Evolutionary conservation across 1,140 invertebrate genomes (phyloP).

Genomic region (Arion vulgaris): DNA sequence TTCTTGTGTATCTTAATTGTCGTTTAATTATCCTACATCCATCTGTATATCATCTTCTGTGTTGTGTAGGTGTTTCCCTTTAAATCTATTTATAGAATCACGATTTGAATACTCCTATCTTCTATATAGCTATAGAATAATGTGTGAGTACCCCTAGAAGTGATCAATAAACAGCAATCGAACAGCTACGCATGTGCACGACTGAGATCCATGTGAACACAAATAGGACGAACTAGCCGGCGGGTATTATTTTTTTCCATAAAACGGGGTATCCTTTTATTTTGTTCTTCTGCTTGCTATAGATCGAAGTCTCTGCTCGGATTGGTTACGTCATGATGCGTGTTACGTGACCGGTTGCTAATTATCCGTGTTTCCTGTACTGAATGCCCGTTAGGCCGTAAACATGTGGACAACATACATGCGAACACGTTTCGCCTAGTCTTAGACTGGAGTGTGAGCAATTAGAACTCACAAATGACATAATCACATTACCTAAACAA

Average conservation of each 20-base stretch:
- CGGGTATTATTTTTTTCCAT: not conserved
- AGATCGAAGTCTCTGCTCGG: not conserved
- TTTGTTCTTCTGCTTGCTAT: not conserved
- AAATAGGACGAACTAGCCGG: not conserved
- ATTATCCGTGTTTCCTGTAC: not conserved
- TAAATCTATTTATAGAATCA: too few species aligned
- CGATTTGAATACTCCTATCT: not conserved
- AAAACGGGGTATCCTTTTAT: not conserved
- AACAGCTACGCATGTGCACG: not conserved
- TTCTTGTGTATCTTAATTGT: too few species aligned
- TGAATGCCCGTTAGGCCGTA: not conserved
- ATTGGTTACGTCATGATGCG: not conserved
- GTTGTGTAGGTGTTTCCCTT: too few species aligned
- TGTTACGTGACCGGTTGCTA: not conserved
- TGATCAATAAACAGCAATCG: not conserved
- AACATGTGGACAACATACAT: not conserved
- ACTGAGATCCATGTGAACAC: not conserved
- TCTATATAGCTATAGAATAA: not conserved
- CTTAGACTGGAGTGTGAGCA: not conserved
- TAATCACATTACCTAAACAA: not conserved
- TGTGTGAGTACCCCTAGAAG: not conserved
- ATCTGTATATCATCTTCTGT: too few species aligned
- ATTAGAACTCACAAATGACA: not conserved
- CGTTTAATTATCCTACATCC: too few species aligned
- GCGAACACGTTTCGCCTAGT: not conserved